These are phyloP conservation scores for Formica aserva DNA, from an alignment of 2,888 invertebrate species.

Conservation along the genomic window DNA sequence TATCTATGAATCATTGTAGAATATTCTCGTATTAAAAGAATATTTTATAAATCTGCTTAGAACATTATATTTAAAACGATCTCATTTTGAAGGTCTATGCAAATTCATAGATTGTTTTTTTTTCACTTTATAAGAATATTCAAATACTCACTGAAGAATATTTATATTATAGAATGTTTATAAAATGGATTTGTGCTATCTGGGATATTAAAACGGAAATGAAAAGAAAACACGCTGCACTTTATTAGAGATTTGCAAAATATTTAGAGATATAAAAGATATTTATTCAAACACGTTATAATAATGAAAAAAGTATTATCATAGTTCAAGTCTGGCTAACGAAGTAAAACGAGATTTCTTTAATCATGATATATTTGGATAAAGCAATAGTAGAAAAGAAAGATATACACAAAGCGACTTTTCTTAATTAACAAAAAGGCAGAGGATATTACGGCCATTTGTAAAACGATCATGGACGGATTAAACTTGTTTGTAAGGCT, in stretches of 20 bases:
- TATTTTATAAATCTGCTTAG: too few relatives aligned
- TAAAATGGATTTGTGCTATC: too few relatives aligned
- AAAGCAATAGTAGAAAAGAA: not conserved
- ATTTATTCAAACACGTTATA: not conserved
- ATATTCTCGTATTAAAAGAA: too few relatives aligned
- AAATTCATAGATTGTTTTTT: too few relatives aligned
- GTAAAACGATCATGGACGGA: constrained; percentile 2
- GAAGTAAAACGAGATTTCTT: not conserved
- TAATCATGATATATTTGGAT: not conserved
- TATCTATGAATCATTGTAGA: too few relatives aligned
- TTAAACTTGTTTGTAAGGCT: constrained; percentile 16
- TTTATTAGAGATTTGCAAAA: not conserved
- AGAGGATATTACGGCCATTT: not conserved
- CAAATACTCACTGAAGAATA: too few relatives aligned
- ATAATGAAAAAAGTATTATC: not conserved
- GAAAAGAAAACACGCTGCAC: not conserved
- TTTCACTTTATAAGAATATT: too few relatives aligned
- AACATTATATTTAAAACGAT: too few relatives aligned
- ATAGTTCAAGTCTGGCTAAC: not conserved
- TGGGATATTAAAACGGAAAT: not conserved
- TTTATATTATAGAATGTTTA: too few relatives aligned
- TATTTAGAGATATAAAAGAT: not conserved
- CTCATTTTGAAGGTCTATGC: too few relatives aligned
- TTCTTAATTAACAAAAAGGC: constrained; percentile 19
- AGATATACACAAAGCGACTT: not conserved